A percentile compares a stretch with the other conserved stretches of the same genome.
These are phyloP conservation scores for Pyrrhia umbra DNA, from an alignment of 2,888 invertebrate species.

Conservation along the genomic window DNA sequence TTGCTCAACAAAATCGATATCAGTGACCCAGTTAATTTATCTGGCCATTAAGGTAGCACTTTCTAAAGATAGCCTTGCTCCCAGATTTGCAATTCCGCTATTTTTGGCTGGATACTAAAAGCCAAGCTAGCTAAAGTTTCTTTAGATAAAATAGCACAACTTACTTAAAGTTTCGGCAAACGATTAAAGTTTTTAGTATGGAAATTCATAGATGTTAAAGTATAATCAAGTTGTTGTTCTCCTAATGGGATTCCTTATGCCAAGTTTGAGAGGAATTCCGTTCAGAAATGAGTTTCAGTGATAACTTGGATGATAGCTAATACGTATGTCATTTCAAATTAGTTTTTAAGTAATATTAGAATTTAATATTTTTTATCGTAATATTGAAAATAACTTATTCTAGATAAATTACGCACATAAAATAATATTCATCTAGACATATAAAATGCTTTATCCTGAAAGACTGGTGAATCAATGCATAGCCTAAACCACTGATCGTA, in stretches of 20 bases:
- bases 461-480: too few species aligned
- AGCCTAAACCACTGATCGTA: too few species aligned
- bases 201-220: constrained; percentile 22
- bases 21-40: constrained; percentile 39
- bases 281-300: constrained; percentile 29
- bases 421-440: too few species aligned
- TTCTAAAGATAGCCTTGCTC: constrained; percentile 26
- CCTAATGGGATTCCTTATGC: constrained; percentile 23
- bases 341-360: too few species aligned
- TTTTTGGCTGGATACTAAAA: constrained; percentile 39
- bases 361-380: too few species aligned
- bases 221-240: constrained; percentile 23
- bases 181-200: constrained; percentile 39
- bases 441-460: too few species aligned
- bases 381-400: too few species aligned
- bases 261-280: constrained; percentile 14
- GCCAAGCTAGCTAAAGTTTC: constrained; percentile 28
- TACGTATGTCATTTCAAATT: too few species aligned
- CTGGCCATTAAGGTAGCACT: constrained; percentile 27
- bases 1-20: constrained; percentile 42
- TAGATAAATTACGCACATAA: too few species aligned
- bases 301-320: too few species aligned
- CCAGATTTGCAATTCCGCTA: constrained; percentile 32
- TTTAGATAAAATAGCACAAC: constrained; percentile 31
- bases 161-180: constrained; percentile 42